Evolutionary conservation across 2,888 invertebrate species (phyloP), one percentile per base, ranked within the genome.

Genomic region (Scaptomyza caliginosa): DNA sequence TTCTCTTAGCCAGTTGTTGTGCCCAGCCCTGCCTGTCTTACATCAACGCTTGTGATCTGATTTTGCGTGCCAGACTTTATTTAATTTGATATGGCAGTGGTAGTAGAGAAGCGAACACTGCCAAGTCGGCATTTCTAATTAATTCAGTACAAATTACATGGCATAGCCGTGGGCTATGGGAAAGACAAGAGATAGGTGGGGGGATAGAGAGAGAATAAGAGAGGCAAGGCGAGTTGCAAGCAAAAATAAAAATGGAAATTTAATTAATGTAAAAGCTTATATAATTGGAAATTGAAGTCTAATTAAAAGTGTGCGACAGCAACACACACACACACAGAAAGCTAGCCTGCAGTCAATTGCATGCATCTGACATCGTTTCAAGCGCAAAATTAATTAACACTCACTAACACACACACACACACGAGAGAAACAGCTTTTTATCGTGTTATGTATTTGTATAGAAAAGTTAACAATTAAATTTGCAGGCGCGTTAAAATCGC

Each of bases 201-300:
- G 30, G 28, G 28, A 2, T 19, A 24, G 16, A 26, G 16, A 34
- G 16, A 34, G n/a, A n/a, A n/a, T n/a, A n/a, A n/a, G 8, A 39
- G 26, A 32, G 49, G 6, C 11, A 21, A n/a, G 45, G 28, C 52
- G 26, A 23, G n/a, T 13, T n/a, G 32, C 17, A 11, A 24, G 57
- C 38, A 38, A 56, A 60, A 59, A 65, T 77, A 74, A 77, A 81
- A 89, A 87, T 86, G 89, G 79, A 85, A 89, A 89, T 89, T 85
- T 89, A 87, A 89, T 89, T 89, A 89, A 78, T 82, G 74, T 74
- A 80, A 89, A 82, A 80, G 77, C 83, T 72, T 74, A 76, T 58
- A 74, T 72, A 81, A 77, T 74, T 84, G 71, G 59, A 86, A 83
- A 74, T 64, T 66, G 68, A 83, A 84, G 77, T 83, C 84, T 83